A percentile compares a stretch with the other conserved stretches of the same genome.
Evolutionary conservation across 2,888 invertebrate species (phyloP).

Genomic region (Charanyca ferruginea): DNA sequence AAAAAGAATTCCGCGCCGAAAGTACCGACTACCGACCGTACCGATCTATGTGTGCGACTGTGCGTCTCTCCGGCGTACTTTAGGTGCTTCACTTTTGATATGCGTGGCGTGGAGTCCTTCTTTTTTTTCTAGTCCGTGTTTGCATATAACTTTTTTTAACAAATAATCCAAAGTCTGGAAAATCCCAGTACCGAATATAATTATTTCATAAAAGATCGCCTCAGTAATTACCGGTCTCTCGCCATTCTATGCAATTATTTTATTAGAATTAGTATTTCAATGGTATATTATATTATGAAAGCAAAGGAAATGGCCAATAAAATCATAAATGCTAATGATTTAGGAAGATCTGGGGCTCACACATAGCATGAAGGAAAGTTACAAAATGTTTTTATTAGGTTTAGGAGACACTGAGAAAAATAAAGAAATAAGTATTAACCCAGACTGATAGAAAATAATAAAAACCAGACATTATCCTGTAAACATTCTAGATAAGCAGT

Average conservation of each 20-base stretch:
- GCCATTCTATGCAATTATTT: not conserved
- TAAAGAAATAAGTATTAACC: too few relatives aligned
- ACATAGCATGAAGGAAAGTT: not conserved
- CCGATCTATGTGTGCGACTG: too few relatives aligned
- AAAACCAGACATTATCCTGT: not conserved
- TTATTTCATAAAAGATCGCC: not conserved
- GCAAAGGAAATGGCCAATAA: conserved; percentile 36
- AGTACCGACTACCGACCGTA: too few relatives aligned
- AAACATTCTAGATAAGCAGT: not conserved
- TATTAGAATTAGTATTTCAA: conserved; percentile 2
- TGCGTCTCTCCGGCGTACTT: too few relatives aligned
- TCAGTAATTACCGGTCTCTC: not conserved
- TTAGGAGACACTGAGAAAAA: too few relatives aligned
- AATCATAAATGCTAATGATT: conserved; percentile 25
- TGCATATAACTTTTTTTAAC: too few relatives aligned
- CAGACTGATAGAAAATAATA: not conserved
- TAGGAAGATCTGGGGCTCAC: conserved; percentile 3
- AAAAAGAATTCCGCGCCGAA: too few relatives aligned
- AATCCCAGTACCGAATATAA: not conserved
- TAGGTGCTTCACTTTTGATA: too few relatives aligned
- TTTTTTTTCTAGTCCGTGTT: too few relatives aligned
- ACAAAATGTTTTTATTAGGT: too few relatives aligned
- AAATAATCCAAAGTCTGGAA: too few relatives aligned
- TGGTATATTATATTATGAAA: conserved; percentile 25
- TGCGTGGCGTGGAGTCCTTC: too few relatives aligned